A percentile compares a stretch with the other conserved stretches of the same genome.
Conservation (phyloP, 2,113 vertebrate genomes). For the human region GRCh38 chr11:125387001-125387500, state of each 20-base stretch:
- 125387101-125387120: not conserved
- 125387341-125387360: not conserved
- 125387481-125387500: not conserved
- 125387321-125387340: not conserved
- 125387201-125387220: not conserved
- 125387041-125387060: not conserved
- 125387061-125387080: not conserved
- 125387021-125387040: not conserved
- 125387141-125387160: not conserved
- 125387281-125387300: not conserved
- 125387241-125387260: not conserved
- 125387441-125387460: not conserved
- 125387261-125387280: not conserved
- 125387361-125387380: not conserved
- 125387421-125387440: not conserved
- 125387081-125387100: not conserved
- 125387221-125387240: not conserved
- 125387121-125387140: not conserved
- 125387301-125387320: not conserved
- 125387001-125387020: not conserved
- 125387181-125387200: not conserved
- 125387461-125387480: not conserved
- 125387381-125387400: not conserved
- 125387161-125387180: not conserved
- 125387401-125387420: not conserved